Base-by-base conservation (phyloP, 2,113 vertebrate genomes). In the Ivindomyrus marchei region DNA sequence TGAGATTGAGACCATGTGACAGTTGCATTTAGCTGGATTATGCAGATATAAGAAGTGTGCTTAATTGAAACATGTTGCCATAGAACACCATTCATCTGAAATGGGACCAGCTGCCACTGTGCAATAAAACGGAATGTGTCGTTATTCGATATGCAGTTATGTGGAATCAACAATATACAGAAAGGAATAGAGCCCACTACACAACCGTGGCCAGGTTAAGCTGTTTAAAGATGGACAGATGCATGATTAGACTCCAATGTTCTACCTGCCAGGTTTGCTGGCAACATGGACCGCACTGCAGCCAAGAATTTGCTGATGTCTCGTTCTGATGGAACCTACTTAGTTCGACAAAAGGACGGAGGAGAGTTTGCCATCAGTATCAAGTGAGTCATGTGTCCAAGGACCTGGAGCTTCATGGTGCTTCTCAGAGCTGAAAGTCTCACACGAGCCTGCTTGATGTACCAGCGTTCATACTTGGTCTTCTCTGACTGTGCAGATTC, bases 351-450 rank as follows among this genome's bases (percentile, higher is more conserved):
- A 93, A 98, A 98, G 93, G 97, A 98, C 0, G 92, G 95, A 0
- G 97, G 96, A 0, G 98, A 99, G 85, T 99, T 96, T 19, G 98
- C 98, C 74, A 97, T 99, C 96, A 99, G 98, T 91, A 96, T 99
- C 94, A 98, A 98, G 98, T 99, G 95, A 95, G 84, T 50, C 46
- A 52, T 62, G 89, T 50, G 50, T 31, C 2, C 15, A 1, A 86
- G 24, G n/a, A 2, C 50, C 50, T 36, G 8, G 3, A 19, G 19
- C 27, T 58, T 11, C 3, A 31, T 4, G 3, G 9, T n/a, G 49
- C 45, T 52, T 5, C 19, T 66, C 45, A 49, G 21, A 27, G 42
- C 8, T 24, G 49, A 27, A 13, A 10, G 6, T 4, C 56, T 13
- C 13, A 46, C 36, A 49, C 19, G 83, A 39, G 53, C 45, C 45